These are phyloP conservation scores for Stenodera caucasica DNA, from an alignment of 2,888 invertebrate genomes.

Conservation along the genomic window DNA sequence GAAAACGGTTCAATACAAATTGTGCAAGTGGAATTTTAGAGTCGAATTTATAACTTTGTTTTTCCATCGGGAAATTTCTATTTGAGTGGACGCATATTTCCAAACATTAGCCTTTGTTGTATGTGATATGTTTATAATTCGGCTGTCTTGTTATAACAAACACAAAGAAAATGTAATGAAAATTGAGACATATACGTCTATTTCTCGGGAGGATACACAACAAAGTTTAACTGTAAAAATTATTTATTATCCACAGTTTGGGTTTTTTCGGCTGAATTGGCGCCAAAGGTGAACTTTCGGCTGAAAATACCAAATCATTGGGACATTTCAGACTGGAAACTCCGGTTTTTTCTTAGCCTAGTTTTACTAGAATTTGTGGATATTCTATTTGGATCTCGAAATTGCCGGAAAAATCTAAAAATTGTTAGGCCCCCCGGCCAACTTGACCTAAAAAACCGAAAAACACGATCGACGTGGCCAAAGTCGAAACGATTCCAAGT, in stretches of 20 bases:
- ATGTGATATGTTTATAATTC: slow-evolving; percentile 9
- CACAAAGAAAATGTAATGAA: slow-evolving; percentile 4
- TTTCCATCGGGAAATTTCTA: not conserved
- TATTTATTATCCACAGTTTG: not conserved
- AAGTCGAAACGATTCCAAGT: not conserved
- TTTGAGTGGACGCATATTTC: not conserved
- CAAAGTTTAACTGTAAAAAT: slow-evolving; percentile 5
- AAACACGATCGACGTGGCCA: not conserved
- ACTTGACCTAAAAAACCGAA: not conserved
- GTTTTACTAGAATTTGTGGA: not conserved
- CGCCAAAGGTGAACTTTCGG: not conserved
- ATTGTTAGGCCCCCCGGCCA: not conserved
- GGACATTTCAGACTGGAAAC: not conserved
- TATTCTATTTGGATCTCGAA: no score
- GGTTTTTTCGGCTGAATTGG: not conserved
- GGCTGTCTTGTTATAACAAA: slow-evolving; percentile 5
- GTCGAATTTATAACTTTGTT: slow-evolving; percentile 8
- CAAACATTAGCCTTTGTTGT: slow-evolving; percentile 7
- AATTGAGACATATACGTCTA: not conserved
- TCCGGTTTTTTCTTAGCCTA: not conserved
- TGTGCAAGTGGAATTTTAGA: not conserved
- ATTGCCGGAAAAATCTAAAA: no score
- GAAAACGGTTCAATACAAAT: not conserved
- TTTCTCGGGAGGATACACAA: not conserved
- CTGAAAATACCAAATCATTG: not conserved